Conservation (phyloP, 2,888 invertebrate genomes). For the Blastobasis adustella region DNA sequence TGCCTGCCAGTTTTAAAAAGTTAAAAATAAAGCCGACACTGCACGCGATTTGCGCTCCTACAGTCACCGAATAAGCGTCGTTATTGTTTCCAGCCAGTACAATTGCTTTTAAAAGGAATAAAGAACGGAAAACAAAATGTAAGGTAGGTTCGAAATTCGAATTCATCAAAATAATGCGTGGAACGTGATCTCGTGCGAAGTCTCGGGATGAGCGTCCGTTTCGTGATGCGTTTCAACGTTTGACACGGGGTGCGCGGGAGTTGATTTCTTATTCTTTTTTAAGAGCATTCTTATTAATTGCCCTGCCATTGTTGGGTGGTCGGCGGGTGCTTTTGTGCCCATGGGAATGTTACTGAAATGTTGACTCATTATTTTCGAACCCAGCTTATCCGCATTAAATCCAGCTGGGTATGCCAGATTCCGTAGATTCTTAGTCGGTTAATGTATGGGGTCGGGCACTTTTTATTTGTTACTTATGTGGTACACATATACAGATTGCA, state of each 20-base stretch:
- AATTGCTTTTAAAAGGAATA: conserved; percentile 7
- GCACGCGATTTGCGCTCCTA: conserved; percentile 1
- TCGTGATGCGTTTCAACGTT: conserved; percentile 42
- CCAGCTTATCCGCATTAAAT: not conserved
- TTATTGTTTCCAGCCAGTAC: conserved; percentile 6
- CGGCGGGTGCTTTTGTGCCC: conserved; percentile 17
- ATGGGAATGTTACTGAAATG: conserved; percentile 25
- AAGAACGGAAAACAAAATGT: conserved; percentile 28
- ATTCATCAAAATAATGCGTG: conserved; percentile 61
- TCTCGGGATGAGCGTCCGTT: conserved; percentile 54
- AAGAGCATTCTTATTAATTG: conserved; percentile 44
- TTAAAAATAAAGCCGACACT: not conserved
- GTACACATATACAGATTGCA: no score
- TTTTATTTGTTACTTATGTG: no score
- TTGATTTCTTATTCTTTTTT: conserved; percentile 29
- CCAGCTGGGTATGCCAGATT: no score
- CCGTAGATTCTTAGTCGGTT: no score
- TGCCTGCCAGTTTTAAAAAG: not conserved
- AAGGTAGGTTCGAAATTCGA: conserved; percentile 38
- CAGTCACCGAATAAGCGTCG: conserved; percentile 1
- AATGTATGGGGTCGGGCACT: no score
- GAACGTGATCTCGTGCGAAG: conserved; percentile 58
- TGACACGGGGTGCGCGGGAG: conserved; percentile 44
- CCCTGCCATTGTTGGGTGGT: conserved; percentile 52
- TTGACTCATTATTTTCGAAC: conserved; percentile 12